These are phyloP conservation scores for Catocala fraxini DNA, from an alignment of 2,888 invertebrate genomes.

Conservation along the genomic window DNA sequence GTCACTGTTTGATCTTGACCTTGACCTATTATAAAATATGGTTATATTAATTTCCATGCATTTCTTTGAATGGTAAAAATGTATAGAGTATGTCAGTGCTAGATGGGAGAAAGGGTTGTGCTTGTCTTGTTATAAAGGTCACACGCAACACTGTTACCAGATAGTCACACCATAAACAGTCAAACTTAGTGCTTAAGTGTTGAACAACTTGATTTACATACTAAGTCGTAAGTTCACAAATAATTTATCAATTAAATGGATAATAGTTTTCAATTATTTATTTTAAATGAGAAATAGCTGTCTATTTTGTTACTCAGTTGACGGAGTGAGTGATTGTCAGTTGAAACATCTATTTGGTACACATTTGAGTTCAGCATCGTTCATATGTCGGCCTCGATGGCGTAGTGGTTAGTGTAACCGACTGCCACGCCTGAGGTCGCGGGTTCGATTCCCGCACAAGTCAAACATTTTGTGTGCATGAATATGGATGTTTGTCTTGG, in stretches of 20 bases:
- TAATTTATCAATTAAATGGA: constrained; percentile 35
- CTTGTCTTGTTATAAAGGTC: constrained; percentile 1
- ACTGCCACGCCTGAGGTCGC: too few relatives aligned
- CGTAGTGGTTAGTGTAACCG: too few relatives aligned
- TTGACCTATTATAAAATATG: too few relatives aligned
- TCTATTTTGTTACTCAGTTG: constrained; percentile 31
- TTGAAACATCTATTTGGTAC: background rate
- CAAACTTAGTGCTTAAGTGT: constrained; percentile 57
- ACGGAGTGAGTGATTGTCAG: constrained; percentile 25
- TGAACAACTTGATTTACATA: constrained; percentile 62
- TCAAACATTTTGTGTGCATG: too few relatives aligned
- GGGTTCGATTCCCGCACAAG: too few relatives aligned
- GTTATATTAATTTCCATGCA: too few relatives aligned
- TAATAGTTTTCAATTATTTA: constrained; percentile 35
- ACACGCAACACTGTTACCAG: constrained; percentile 34
- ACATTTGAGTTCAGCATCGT: too few relatives aligned
- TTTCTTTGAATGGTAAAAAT: background rate
- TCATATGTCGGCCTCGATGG: too few relatives aligned
- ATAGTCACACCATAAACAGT: constrained; percentile 41
- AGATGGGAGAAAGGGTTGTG: background rate
- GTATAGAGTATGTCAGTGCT: background rate
- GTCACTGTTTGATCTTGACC: too few relatives aligned
- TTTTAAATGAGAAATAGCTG: constrained; percentile 21
- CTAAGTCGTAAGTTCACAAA: constrained; percentile 41
- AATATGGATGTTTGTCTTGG: too few relatives aligned